Percentiles rank a stretch among this genome's conserved stretches.
Evolutionary conservation across 2,888 invertebrate species (phyloP).

Genomic region (Xanthia icteritia): DNA sequence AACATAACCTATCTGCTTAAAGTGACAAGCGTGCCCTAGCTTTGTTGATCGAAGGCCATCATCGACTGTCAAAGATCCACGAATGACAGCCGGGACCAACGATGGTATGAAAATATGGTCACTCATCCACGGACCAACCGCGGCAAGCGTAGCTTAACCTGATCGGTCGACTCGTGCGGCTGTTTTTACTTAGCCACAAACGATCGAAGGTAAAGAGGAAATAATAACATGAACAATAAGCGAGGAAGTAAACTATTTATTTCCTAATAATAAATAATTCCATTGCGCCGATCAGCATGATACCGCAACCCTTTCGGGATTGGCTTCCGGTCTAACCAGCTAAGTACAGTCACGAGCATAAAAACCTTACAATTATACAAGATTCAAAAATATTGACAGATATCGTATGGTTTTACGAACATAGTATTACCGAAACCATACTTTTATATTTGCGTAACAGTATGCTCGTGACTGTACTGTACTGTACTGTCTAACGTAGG

Average conservation of each 20-base stretch:
- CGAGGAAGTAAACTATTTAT: constrained; percentile 1
- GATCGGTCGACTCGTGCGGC: too few species aligned
- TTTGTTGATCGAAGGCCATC: background rate
- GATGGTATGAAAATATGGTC: too few species aligned
- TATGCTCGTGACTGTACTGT: too few species aligned
- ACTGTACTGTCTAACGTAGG: background rate
- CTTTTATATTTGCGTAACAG: too few species aligned
- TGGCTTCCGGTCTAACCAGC: background rate
- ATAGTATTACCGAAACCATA: background rate
- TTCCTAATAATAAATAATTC: background rate
- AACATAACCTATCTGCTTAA: background rate
- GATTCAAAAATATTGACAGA: background rate
- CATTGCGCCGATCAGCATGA: background rate
- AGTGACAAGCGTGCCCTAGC: too few species aligned
- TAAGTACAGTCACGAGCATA: background rate
- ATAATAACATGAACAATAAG: background rate
- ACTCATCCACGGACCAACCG: too few species aligned
- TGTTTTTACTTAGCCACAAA: too few species aligned
- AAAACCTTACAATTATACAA: background rate
- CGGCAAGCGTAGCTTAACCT: too few species aligned
- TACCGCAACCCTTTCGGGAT: background rate
- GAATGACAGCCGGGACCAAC: too few species aligned
- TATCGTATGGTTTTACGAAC: background rate
- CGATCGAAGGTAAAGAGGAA: background rate
- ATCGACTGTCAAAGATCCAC: too few species aligned